These are phyloP conservation scores for Acanthochromis polyacanthus DNA, from an alignment of 2,113 vertebrate species.

Conservation along the genomic window DNA sequence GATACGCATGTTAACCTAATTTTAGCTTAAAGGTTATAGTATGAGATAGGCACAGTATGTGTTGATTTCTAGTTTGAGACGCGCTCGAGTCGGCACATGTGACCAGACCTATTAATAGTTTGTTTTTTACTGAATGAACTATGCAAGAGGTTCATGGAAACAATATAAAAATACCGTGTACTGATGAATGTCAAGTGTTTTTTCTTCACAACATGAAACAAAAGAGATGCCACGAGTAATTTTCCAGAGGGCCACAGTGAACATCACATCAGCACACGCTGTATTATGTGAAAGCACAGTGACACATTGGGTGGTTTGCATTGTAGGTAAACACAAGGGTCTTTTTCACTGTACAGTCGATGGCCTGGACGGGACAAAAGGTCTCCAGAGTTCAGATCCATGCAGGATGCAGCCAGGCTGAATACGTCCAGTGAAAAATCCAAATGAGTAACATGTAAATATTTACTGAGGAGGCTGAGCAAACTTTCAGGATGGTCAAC, in stretches of 20 bases:
- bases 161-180: slow-evolving; percentile 13
- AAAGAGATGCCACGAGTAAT: neutral
- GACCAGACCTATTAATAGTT: slow-evolving; percentile 54
- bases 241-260: neutral
- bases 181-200: slow-evolving; percentile 23
- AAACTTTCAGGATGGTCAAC: slow-evolving; percentile 51
- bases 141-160: slow-evolving; percentile 49
- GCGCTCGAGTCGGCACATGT: neutral
- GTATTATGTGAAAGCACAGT: neutral
- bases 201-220: slow-evolving; percentile 18
- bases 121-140: slow-evolving; percentile 42
- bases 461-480: slow-evolving; percentile 66
- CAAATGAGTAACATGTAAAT: slow-evolving; percentile 68
- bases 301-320: neutral
- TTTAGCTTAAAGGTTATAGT: slow-evolving; percentile 29
- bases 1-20: slow-evolving; percentile 37
- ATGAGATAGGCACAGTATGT: neutral
- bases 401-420: slow-evolving; percentile 27
- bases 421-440: slow-evolving; percentile 35
- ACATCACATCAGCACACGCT: neutral
- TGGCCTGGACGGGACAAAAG: slow-evolving; percentile 56
- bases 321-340: slow-evolving; percentile 13
- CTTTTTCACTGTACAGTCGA: slow-evolving; percentile 13
- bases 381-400: slow-evolving; percentile 54
- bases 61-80: slow-evolving; percentile 37